These are phyloP conservation scores for Mionectes olivaceus DNA, from an alignment of 2,797 vertebrate genomes.

Conservation along the genomic window DNA sequence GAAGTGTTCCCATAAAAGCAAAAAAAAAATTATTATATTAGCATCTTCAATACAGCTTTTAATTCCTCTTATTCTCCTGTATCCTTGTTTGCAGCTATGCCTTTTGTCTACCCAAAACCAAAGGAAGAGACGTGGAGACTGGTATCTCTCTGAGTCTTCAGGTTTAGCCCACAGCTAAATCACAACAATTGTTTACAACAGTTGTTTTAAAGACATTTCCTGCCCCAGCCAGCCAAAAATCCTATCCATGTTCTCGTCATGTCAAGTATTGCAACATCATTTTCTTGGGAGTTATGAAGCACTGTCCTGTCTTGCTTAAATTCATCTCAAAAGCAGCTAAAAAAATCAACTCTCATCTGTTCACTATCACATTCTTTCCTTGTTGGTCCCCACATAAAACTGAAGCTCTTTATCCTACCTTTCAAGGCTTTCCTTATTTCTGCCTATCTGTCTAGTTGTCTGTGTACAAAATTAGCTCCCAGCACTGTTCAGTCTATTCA, in stretches of 20 bases:
- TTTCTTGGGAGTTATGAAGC: background rate
- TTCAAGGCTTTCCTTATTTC: background rate
- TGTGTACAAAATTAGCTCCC: background rate
- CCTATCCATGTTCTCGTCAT: background rate
- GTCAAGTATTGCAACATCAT: background rate
- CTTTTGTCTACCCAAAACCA: background rate
- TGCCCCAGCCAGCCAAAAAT: background rate
- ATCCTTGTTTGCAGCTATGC: background rate
- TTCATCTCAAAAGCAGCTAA: background rate
- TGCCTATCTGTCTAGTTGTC: background rate
- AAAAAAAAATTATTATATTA: background rate
- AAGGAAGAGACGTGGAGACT: background rate
- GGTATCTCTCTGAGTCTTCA: background rate
- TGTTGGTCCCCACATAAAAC: background rate
- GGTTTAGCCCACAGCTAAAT: background rate
- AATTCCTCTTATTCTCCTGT: background rate
- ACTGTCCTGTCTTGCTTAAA: background rate
- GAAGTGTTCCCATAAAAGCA: background rate
- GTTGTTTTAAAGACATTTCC: slow-evolving; percentile 5
- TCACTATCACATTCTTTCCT: background rate
- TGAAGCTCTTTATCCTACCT: background rate
- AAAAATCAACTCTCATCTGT: background rate
- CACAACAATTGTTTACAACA: background rate
- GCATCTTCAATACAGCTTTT: background rate
- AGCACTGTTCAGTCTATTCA: background rate